Percentiles rank a stretch among this genome's conserved stretches.
These are phyloP conservation scores for Parus major DNA, from an alignment of 2,113 vertebrate genomes.

Conservation along the genomic window DNA sequence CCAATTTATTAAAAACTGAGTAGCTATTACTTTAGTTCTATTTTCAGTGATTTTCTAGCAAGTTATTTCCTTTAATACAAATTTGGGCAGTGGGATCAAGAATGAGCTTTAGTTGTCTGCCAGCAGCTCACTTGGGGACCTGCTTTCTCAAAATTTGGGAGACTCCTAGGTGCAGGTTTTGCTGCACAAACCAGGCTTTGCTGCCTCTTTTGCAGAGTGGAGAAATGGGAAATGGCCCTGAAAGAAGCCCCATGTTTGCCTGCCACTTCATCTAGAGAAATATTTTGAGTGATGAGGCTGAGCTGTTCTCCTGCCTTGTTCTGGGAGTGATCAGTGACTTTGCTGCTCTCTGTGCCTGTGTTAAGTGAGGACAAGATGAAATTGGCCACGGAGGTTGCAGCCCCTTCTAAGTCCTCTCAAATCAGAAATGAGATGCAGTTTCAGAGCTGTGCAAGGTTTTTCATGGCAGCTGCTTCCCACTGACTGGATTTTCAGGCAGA, in stretches of 20 bases:
- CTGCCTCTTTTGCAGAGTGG: not conserved
- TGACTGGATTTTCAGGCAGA: not conserved
- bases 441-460: not conserved
- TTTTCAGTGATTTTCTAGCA: not conserved
- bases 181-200: not conserved
- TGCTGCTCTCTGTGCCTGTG: not conserved
- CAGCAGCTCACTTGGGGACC: not conserved
- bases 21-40: not conserved
- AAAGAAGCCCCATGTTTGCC: not conserved
- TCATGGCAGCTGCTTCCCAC: not conserved
- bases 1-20: not conserved
- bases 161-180: not conserved
- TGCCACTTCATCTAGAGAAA: not conserved
- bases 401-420: not conserved
- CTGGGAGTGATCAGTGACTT: not conserved
- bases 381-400: not conserved
- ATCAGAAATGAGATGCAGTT: not conserved
- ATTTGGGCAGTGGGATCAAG: not conserved
- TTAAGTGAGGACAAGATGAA: not conserved
- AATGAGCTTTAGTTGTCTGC: not conserved
- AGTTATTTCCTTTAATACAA: not conserved
- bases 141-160: not conserved
- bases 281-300: not conserved
- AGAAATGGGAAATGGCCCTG: not conserved
- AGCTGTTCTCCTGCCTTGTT: not conserved